Conservation (phyloP, 2,888 invertebrate species). For the Monochamus alternatus region DNA sequence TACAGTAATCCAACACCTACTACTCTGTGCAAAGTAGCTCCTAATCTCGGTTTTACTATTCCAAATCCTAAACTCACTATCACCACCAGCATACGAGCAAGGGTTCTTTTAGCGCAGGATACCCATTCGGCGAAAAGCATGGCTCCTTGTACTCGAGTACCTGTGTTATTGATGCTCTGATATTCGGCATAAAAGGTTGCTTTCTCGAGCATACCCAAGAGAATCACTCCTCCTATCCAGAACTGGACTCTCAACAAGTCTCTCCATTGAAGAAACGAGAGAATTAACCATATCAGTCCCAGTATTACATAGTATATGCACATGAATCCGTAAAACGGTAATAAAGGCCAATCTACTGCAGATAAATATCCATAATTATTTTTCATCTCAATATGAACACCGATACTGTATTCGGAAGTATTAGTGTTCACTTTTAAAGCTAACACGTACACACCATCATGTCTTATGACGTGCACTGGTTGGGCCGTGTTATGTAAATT, state of each 20-base stretch:
- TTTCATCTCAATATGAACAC: slow-evolving; percentile 81
- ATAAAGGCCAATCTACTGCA: slow-evolving; percentile 90
- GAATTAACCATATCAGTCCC: slow-evolving; percentile 86
- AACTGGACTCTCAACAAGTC: slow-evolving; percentile 94
- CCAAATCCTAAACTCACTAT: slow-evolving; percentile 97
- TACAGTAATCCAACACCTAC: slow-evolving; percentile 88
- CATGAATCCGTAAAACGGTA: slow-evolving; percentile 93
- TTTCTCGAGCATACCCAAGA: slow-evolving; percentile 89
- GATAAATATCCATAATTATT: slow-evolving; percentile 88
- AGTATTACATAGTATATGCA: slow-evolving; percentile 89
- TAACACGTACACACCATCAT: slow-evolving; percentile 84
- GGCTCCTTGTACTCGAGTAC: slow-evolving; percentile 77
- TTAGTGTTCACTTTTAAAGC: slow-evolving; percentile 72
- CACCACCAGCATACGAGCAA: slow-evolving; percentile 94
- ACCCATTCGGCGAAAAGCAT: slow-evolving; percentile 92
- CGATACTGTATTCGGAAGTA: slow-evolving; percentile 72
- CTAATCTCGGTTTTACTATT: slow-evolving; percentile 94
- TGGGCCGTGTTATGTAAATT: slow-evolving; percentile 42
- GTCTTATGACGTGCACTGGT: slow-evolving; percentile 75
- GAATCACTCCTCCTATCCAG: slow-evolving; percentile 95
- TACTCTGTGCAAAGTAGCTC: slow-evolving; percentile 90
- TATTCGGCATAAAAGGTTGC: slow-evolving; percentile 95
- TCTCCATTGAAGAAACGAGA: slow-evolving; percentile 91
- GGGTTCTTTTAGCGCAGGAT: slow-evolving; percentile 91
- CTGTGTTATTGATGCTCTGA: slow-evolving; percentile 82